Evolutionary conservation across 2,797 vertebrate genomes (phyloP).

Genomic region (Oreortyx pictus): DNA sequence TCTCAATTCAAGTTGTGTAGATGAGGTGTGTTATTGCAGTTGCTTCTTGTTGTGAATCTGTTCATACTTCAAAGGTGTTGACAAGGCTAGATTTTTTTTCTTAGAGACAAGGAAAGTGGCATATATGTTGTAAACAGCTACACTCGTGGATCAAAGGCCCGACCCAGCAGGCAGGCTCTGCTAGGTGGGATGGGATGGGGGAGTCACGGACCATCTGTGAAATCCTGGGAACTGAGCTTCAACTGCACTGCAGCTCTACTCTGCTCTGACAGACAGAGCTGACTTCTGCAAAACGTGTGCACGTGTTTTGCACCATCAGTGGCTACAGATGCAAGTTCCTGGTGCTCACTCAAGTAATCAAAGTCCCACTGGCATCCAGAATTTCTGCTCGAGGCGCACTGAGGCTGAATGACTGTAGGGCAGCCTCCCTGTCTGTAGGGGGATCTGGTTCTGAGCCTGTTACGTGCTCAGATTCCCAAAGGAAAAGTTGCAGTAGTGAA

Average conservation of each 20-base stretch:
- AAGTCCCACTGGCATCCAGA: neutral
- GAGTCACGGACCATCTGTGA: neutral
- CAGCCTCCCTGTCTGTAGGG: accelerated
- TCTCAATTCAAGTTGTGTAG: neutral
- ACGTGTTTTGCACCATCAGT: neutral
- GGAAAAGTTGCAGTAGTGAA: neutral
- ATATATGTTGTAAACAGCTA: neutral
- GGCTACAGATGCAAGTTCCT: neutral
- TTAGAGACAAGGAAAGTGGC: neutral
- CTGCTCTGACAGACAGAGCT: neutral
- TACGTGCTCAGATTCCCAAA: neutral
- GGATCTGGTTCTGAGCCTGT: neutral
- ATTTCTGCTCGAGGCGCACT: neutral
- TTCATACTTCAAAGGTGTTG: neutral
- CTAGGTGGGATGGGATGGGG: neutral
- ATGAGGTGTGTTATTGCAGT: neutral
- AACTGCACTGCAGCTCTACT: neutral
- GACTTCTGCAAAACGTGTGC: neutral
- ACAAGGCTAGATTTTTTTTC: neutral
- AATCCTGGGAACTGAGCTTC: neutral
- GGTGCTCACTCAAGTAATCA: neutral
- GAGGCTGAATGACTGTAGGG: neutral
- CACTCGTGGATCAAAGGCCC: neutral
- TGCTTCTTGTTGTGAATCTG: neutral
- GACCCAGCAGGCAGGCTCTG: neutral